phyloP scores from a whole-genome alignment of 1,140 invertebrate species.

The Muscidifurax raptorellus region DNA sequence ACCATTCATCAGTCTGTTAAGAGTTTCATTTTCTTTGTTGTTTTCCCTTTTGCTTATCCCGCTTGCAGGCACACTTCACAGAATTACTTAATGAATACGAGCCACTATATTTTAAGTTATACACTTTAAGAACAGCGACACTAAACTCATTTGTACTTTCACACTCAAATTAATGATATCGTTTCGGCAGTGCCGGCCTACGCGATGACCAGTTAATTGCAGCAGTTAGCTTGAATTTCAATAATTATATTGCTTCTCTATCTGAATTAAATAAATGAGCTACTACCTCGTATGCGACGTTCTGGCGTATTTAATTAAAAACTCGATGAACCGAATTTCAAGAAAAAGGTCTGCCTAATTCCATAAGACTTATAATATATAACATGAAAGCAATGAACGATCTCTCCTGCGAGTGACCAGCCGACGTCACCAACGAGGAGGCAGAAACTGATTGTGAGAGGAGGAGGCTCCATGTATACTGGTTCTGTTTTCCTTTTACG shows the following conservation, averaged over 20 bases:
- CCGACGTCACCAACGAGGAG: not conserved
- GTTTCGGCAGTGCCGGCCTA: not conserved
- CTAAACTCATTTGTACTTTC: conserved; percentile 33
- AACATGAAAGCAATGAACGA: too few relatives aligned
- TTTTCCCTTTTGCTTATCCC: not conserved
- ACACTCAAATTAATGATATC: conserved; percentile 24
- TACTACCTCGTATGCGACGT: too few relatives aligned
- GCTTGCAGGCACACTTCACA: not conserved
- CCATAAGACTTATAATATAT: too few relatives aligned
- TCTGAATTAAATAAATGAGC: too few relatives aligned
- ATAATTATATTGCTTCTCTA: too few relatives aligned
- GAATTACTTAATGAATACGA: conserved; percentile 22
- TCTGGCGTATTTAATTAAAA: too few relatives aligned
- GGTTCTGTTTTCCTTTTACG: conserved; percentile 21
- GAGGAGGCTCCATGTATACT: not conserved
- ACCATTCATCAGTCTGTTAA: conserved; percentile 16
- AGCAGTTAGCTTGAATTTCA: too few relatives aligned
- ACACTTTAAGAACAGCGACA: conserved; percentile 6
- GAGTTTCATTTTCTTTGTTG: not conserved
- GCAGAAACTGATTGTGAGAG: not conserved
- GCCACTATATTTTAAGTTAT: conserved; percentile 29
- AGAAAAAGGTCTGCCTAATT: too few relatives aligned
- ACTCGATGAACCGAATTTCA: too few relatives aligned
- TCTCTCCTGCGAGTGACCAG: not conserved
- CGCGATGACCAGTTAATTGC: too few relatives aligned